Conservation (phyloP, 2,113 vertebrate genomes). For the Spea multiplicata region DNA sequence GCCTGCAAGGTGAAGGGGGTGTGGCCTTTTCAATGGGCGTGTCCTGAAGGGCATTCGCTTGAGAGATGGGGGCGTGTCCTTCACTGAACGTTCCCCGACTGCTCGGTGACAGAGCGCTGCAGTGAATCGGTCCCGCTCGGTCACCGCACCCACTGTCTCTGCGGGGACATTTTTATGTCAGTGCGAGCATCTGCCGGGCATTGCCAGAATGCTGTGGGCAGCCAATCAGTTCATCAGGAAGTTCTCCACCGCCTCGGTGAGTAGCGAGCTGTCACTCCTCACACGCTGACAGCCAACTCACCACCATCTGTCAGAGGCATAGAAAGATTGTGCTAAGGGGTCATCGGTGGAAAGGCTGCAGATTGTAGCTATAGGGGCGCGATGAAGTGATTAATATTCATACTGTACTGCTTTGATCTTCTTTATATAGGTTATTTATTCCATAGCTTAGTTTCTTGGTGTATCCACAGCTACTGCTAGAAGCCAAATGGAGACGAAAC, state of each 20-base stretch:
- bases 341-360: neutral
- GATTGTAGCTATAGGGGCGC: neutral
- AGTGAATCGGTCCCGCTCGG: neutral
- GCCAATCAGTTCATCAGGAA: slow-evolving; percentile 70
- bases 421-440: too few relatives aligned
- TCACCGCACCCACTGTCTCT: neutral
- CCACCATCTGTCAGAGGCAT: too few relatives aligned
- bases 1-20: neutral
- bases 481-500: neutral
- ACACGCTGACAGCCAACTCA: neutral
- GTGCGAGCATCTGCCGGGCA: neutral
- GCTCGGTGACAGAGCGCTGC: neutral
- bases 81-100: neutral
- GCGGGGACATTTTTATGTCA: neutral
- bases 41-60: neutral
- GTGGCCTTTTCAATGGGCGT: neutral
- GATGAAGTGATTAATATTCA: neutral
- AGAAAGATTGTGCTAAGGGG: neutral
- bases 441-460: too few relatives aligned
- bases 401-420: too few relatives aligned
- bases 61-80: neutral
- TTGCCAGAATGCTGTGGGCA: slow-evolving; percentile 74
- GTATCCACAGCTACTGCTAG: neutral
- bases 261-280: slow-evolving; percentile 49
- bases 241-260: slow-evolving; percentile 85